phyloP scores from a whole-genome alignment of 30 jellyfish, hydroid and myxozoan genomes.

The Chrysaora quinquecirrha region DNA sequence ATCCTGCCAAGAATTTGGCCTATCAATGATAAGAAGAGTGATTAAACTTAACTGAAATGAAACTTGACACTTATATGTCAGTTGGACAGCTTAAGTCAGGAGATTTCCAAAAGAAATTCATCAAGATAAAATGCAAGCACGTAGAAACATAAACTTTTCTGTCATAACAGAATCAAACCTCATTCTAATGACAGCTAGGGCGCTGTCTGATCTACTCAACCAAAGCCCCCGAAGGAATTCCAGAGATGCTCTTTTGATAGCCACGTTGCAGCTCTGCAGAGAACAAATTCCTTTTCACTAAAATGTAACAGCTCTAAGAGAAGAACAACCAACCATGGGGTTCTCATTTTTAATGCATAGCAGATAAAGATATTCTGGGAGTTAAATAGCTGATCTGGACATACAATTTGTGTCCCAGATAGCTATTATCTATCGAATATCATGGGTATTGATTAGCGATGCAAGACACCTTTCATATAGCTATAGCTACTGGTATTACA shows the following conservation, averaged over 20 bases:
- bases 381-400: neutral
- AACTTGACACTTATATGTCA: neutral
- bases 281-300: too few relatives aligned
- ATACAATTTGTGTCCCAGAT: neutral
- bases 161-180: slow-evolving; percentile 23
- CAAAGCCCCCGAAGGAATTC: slow-evolving; percentile 56
- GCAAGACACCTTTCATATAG: too few relatives aligned
- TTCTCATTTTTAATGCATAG: neutral
- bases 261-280: neutral
- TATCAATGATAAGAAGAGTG: neutral
- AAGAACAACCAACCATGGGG: neutral
- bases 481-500: too few relatives aligned
- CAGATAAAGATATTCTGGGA: neutral
- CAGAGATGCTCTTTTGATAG: slow-evolving; percentile 19
- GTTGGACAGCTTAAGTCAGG: neutral
- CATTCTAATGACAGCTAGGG: slow-evolving; percentile 45
- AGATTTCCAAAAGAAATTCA: neutral
- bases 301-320: too few relatives aligned
- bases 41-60: neutral
- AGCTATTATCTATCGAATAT: neutral
- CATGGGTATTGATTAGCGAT: neutral
- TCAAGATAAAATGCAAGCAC: neutral
- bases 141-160: neutral
- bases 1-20: neutral
- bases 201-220: slow-evolving; percentile 62